phyloP scores from a whole-genome alignment of 2,888 invertebrate species.

The Agrotis ipsilon region DNA sequence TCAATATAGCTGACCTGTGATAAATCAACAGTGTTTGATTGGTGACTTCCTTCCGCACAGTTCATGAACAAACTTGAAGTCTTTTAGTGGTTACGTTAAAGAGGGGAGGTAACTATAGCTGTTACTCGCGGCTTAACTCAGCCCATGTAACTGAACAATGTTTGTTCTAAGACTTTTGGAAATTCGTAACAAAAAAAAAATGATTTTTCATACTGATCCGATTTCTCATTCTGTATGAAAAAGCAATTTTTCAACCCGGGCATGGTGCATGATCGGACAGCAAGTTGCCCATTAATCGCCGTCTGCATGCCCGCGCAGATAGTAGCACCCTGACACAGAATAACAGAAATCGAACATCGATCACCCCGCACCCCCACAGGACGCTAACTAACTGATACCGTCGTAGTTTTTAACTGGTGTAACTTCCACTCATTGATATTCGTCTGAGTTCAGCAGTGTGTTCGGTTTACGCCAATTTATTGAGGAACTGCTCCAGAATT shows the following conservation, averaged over 20 bases:
- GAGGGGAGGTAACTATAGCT: background rate
- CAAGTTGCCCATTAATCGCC: too few species aligned
- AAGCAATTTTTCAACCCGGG: too few species aligned
- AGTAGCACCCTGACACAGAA: too few species aligned
- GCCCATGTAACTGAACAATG: too few species aligned
- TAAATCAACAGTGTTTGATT: slow-evolving; percentile 10
- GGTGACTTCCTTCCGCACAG: background rate
- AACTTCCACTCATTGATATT: slow-evolving; percentile 36
- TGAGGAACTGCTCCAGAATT: slow-evolving; percentile 7
- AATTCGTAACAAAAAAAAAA: too few species aligned
- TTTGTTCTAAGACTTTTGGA: too few species aligned
- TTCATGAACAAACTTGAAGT: slow-evolving; percentile 9
- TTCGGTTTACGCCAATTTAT: slow-evolving; percentile 12
- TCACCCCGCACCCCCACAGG: background rate
- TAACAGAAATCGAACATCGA: background rate
- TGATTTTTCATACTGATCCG: too few species aligned
- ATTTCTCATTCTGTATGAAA: too few species aligned
- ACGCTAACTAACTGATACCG: background rate
- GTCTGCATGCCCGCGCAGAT: too few species aligned
- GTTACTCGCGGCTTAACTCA: too few species aligned
- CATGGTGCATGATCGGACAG: too few species aligned
- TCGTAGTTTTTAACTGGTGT: slow-evolving; percentile 16
- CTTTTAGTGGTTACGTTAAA: slow-evolving; percentile 15
- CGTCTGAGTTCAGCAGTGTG: background rate
- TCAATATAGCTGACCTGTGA: background rate